Conservation (phyloP, 1,140 invertebrate species). For the Drosophila fuyamai region DNA sequence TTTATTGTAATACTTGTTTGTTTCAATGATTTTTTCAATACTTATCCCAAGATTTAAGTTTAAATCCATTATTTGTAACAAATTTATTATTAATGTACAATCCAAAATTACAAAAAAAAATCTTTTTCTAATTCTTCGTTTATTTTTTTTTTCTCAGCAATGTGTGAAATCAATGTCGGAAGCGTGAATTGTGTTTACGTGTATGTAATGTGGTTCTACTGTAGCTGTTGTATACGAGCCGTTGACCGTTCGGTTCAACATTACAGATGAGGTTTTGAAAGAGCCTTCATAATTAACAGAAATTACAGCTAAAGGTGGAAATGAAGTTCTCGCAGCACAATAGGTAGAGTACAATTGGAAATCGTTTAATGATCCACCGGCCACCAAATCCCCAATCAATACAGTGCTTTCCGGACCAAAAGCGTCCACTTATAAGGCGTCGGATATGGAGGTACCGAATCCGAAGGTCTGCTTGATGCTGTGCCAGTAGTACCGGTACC, state of each 20-base stretch:
- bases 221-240: constrained; percentile 31
- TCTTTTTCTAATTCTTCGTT: constrained; percentile 44
- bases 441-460: constrained; percentile 89
- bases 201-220: constrained; percentile 25
- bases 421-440: constrained; percentile 61
- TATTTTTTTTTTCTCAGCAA: constrained; percentile 60
- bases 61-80: background rate
- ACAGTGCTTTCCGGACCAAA: constrained; percentile 2
- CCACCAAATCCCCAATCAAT: constrained; percentile 20
- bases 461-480: constrained; percentile 96
- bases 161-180: constrained; percentile 44
- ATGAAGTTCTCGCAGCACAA: constrained; percentile 44
- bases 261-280: constrained; percentile 14
- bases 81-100: constrained; percentile 20
- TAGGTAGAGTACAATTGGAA: constrained; percentile 30
- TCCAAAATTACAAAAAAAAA: constrained; percentile 18
- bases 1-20: background rate
- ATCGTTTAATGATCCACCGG: constrained; percentile 21
- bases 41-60: background rate
- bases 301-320: constrained; percentile 64
- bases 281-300: constrained; percentile 51
- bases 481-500: constrained; percentile 96
- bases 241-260: constrained; percentile 15
- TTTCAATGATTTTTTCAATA: background rate
- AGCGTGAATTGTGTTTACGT: constrained; percentile 33